phyloP scores from a whole-genome alignment of 2,888 invertebrate genomes.

The Scaptomyza polygonia region DNA sequence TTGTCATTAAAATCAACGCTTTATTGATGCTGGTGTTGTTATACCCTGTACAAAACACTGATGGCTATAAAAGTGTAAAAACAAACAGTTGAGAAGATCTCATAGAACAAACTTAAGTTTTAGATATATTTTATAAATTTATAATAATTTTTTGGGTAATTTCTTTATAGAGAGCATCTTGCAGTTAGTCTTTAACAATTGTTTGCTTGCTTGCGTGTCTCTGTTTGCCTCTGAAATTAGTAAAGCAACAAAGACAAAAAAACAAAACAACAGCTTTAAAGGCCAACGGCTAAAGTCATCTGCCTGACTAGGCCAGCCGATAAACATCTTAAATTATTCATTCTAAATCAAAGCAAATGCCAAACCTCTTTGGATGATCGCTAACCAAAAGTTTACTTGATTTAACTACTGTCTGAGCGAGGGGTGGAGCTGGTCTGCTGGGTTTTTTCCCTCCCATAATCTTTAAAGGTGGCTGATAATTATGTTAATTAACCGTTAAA shows the following conservation, averaged over 20 bases:
- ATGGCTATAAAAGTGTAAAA: too few relatives aligned
- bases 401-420: not conserved
- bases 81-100: too few relatives aligned
- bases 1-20: slow-evolving; percentile 13
- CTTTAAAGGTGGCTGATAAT: slow-evolving; percentile 24
- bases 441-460: not conserved
- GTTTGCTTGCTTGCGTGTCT: not conserved
- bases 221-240: slow-evolving; percentile 47
- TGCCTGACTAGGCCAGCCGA: slow-evolving; percentile 44
- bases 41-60: not conserved
- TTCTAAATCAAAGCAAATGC: slow-evolving; percentile 66
- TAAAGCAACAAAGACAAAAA: slow-evolving; percentile 23
- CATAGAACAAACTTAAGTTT: too few relatives aligned
- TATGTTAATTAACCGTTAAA: slow-evolving; percentile 52
- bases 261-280: slow-evolving; percentile 3
- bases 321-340: slow-evolving; percentile 76
- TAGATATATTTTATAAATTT: too few relatives aligned
- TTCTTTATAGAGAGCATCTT: not conserved
- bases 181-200: not conserved
- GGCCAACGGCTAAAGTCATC: slow-evolving; percentile 46
- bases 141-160: too few relatives aligned
- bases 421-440: not conserved
- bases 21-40: slow-evolving; percentile 2
- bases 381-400: slow-evolving; percentile 35
- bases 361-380: slow-evolving; percentile 50